These are phyloP conservation scores for Drosophila heteroneura DNA, from an alignment of 2,888 invertebrate species.

Conservation along the genomic window DNA sequence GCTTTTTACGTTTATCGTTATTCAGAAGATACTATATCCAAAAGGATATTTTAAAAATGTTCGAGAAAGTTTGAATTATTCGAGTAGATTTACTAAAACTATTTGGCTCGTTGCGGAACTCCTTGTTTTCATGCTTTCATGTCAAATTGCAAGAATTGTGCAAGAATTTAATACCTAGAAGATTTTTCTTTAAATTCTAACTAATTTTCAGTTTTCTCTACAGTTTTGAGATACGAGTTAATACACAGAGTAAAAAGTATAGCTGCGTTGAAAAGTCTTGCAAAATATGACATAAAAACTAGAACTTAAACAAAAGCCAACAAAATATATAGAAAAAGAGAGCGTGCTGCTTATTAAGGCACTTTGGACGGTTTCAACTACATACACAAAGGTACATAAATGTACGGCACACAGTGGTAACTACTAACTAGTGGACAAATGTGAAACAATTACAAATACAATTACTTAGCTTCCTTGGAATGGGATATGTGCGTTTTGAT, in stretches of 20 bases:
- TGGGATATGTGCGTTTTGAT: conserved; percentile 18
- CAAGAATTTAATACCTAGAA: not conserved
- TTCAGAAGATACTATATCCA: conserved; percentile 3
- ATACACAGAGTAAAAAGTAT: not conserved
- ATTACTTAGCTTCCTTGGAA: conserved; percentile 37
- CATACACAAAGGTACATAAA: conserved; percentile 27
- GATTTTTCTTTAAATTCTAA: not conserved
- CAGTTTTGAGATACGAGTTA: not conserved
- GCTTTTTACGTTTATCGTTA: conserved; percentile 6
- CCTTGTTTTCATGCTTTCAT: not conserved
- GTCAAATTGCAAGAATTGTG: not conserved
- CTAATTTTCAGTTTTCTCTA: not conserved
- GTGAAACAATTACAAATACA: conserved; percentile 17
- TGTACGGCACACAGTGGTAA: conserved; percentile 36
- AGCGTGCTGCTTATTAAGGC: conserved; percentile 45
- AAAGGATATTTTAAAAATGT: conserved; percentile 20
- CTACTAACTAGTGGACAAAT: conserved; percentile 39
- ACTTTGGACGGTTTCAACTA: conserved; percentile 42
- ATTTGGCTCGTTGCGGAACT: conserved; percentile 1
- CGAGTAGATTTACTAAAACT: conserved; percentile 38
- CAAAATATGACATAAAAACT: not conserved
- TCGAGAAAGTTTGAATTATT: conserved; percentile 23
- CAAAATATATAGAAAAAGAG: not conserved
- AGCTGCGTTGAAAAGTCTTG: not conserved
- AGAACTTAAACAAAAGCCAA: conserved; percentile 3